Evolutionary conservation across 1,140 invertebrate genomes (phyloP).

Genomic region (Pomacea maculata): DNA sequence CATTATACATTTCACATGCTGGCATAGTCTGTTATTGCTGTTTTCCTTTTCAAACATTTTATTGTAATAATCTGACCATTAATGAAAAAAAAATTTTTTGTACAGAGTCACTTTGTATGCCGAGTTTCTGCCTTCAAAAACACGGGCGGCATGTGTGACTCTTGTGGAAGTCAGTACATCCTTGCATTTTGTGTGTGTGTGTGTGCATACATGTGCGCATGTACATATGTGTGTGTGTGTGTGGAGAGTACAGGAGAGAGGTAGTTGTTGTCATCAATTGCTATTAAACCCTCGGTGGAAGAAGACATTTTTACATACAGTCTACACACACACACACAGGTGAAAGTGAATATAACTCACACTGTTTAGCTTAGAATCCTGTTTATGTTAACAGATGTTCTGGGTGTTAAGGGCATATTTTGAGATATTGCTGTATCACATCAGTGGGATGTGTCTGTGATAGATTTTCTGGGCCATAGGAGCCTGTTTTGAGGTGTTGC

Average conservation of each 20-base stretch:
- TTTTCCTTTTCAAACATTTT: too few relatives aligned
- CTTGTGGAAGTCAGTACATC: constrained; percentile 84
- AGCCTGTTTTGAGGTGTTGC: constrained; percentile 88
- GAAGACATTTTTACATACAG: background rate
- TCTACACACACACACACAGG: background rate
- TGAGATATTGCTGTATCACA: background rate
- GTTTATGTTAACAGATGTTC: background rate
- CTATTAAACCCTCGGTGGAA: background rate
- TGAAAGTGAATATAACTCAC: background rate
- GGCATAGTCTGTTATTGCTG: too few relatives aligned
- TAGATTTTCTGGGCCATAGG: constrained; percentile 97
- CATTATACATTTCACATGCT: too few relatives aligned
- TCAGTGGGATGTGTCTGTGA: constrained; percentile 54
- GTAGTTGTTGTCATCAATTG: too few relatives aligned
- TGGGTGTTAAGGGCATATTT: too few relatives aligned
- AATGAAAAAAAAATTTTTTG: too few relatives aligned
- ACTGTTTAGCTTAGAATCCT: background rate
- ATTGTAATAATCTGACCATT: too few relatives aligned
- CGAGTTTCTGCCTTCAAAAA: constrained; percentile 92
- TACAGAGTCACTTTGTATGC: constrained; percentile 93
- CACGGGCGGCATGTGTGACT: constrained; percentile 93
- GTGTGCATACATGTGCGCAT: too few relatives aligned
- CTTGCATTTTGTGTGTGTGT: too few relatives aligned
- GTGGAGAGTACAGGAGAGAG: too few relatives aligned
- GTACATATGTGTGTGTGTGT: too few relatives aligned